phyloP scores from a whole-genome alignment of 2,797 vertebrate genomes.

The Silurus aristotelis region DNA sequence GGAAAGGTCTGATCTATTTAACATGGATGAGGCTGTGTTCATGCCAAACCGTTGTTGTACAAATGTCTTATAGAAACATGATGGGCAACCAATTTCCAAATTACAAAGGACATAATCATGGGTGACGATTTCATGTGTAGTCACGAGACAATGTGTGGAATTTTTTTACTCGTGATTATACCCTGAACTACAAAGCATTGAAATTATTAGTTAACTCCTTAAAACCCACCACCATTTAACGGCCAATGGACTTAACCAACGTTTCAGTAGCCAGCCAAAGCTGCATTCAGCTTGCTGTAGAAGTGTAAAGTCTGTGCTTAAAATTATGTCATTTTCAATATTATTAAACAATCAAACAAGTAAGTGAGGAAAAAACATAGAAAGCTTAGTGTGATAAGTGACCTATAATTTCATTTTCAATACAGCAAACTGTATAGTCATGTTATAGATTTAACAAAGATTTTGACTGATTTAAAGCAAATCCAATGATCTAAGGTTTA shows the following conservation, averaged over 20 bases:
- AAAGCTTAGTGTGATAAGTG: background rate
- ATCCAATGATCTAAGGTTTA: no score
- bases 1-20: conserved; percentile 35
- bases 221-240: background rate
- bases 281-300: background rate
- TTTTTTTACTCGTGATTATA: background rate
- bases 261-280: background rate
- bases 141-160: background rate
- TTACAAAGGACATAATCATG: background rate
- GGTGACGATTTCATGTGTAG: background rate
- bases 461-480: background rate
- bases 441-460: background rate
- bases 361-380: background rate
- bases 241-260: background rate
- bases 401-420: background rate
- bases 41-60: background rate
- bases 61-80: background rate
- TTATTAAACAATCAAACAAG: background rate
- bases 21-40: conserved; percentile 8
- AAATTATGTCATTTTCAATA: background rate
- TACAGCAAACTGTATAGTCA: background rate
- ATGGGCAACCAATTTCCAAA: background rate
- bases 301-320: background rate
- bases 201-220: no score
- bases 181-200: background rate